Evolutionary conservation across 2,797 vertebrate species (phyloP).

Genomic region (Eremophila alpestris): DNA sequence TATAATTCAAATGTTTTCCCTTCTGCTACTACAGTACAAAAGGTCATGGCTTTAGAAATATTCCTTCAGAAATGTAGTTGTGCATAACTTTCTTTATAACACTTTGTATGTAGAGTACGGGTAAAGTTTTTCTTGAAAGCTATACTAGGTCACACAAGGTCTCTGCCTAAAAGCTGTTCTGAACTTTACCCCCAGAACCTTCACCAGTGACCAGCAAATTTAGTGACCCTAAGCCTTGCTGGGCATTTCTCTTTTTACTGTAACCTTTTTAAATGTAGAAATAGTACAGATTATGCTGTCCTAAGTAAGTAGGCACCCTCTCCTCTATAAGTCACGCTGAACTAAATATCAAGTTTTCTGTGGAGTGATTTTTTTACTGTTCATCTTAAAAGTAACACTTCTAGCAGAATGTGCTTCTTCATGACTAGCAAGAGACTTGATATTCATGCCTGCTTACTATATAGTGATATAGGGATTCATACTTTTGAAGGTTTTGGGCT

Average conservation of each 20-base stretch:
- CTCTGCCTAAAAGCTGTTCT: neutral
- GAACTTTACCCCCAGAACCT: neutral
- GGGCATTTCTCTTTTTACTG: neutral
- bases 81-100: fast-evolving
- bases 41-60: neutral
- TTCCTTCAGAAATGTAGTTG: neutral
- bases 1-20: neutral
- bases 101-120: fast-evolving
- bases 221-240: neutral
- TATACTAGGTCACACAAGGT: neutral
- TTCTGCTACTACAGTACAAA: neutral
- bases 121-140: neutral
- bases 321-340: neutral
- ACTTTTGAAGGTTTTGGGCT: neutral
- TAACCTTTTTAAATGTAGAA: neutral
- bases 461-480: neutral
- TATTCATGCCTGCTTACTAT: neutral
- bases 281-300: neutral
- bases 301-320: neutral
- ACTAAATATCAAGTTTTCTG: neutral
- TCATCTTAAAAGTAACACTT: neutral
- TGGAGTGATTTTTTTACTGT: neutral
- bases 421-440: neutral
- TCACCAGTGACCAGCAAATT: neutral
- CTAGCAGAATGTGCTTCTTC: neutral